A percentile compares a stretch with the other conserved stretches of the same genome.
phyloP scores from a whole-genome alignment of 2,797 vertebrate genomes.

The Echiichthys vipera region DNA sequence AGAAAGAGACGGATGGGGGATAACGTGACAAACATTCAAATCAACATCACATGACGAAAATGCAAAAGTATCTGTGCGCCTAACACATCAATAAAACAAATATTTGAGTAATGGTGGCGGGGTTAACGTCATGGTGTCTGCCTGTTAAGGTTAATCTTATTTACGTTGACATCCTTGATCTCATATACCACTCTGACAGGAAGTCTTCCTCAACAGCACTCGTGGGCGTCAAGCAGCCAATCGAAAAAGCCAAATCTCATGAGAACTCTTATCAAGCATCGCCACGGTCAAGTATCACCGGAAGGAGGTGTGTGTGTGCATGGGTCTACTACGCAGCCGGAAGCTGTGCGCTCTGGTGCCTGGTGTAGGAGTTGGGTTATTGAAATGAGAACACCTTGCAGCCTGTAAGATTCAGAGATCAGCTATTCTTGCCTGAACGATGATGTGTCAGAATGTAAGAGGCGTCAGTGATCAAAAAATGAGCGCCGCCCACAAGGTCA shows the following conservation, averaged over 20 bases:
- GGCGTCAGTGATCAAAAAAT: constrained; percentile 75
- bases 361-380: constrained; percentile 77
- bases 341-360: constrained; percentile 48
- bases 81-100: not conserved
- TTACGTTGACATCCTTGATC: constrained; percentile 19
- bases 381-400: constrained; percentile 71
- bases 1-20: not conserved
- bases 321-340: constrained; percentile 45
- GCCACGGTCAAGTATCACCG: constrained; percentile 36
- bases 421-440: constrained; percentile 76
- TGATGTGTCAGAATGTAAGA: constrained; percentile 82
- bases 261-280: constrained; percentile 16
- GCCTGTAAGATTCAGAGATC: constrained; percentile 73
- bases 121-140: not conserved
- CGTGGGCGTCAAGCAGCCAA: constrained; percentile 31
- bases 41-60: not conserved
- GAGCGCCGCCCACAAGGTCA: constrained; percentile 78
- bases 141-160: constrained; percentile 2
- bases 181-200: constrained; percentile 15
- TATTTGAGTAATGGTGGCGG: not conserved
- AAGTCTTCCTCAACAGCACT: constrained; percentile 37
- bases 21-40: not conserved
- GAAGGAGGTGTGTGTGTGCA: constrained; percentile 17
- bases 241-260: constrained; percentile 21
- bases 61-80: not conserved